A percentile compares a stretch with the other conserved stretches of the same genome.
Evolutionary conservation across 53 echinoderm and acorn worm genomes (phyloP).

Genomic region (Mesocentrotus franciscanus): DNA sequence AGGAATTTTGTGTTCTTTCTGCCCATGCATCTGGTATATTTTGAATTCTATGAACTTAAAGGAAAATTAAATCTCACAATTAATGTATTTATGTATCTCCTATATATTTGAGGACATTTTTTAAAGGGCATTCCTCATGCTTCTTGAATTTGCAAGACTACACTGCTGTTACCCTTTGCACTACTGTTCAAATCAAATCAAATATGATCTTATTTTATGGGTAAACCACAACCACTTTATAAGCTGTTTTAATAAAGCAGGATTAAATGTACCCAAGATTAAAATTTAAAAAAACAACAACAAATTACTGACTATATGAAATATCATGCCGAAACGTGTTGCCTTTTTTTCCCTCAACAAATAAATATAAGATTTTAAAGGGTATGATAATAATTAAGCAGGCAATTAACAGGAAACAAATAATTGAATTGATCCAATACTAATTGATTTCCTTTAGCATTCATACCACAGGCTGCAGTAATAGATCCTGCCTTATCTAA

Average conservation of each 20-base stretch:
- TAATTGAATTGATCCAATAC: conserved; percentile 55
- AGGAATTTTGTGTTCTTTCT: no score
- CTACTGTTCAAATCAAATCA: neutral
- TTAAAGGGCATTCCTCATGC: neutral
- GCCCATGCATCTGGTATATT: no score
- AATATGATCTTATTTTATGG: neutral
- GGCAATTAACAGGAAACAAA: conserved; percentile 53
- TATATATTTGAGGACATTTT: neutral
- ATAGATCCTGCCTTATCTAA: conserved; percentile 44
- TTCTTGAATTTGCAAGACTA: neutral
- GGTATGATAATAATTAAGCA: conserved; percentile 7
- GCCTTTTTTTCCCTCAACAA: neutral
- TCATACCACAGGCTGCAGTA: conserved; percentile 23
- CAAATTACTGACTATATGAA: neutral
- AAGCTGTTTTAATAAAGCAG: conserved; percentile 20
- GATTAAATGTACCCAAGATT: neutral
- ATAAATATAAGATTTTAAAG: conserved; percentile 5
- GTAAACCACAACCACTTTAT: conserved; percentile 5
- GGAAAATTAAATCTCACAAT: neutral
- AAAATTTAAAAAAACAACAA: neutral
- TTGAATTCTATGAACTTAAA: no score
- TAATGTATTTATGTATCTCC: no score
- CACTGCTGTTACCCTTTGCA: neutral
- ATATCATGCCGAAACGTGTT: conserved; percentile 2
- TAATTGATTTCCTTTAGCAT: conserved; percentile 64